Base-by-base conservation (phyloP, 1,140 invertebrate genomes). In the Apis dorsata region DNA sequence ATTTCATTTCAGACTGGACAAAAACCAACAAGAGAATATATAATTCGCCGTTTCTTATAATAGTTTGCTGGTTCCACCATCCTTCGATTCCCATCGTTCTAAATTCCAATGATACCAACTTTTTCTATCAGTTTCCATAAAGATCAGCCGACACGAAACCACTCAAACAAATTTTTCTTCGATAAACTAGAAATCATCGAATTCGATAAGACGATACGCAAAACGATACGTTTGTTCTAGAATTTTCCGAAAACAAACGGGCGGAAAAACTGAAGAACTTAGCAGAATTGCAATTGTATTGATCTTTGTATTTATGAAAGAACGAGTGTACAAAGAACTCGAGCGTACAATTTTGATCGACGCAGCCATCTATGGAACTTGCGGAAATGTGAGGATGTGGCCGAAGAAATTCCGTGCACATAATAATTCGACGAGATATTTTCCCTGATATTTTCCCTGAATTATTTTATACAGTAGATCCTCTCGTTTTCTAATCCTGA, bases 381-480 rank as follows among this genome's bases (percentile, higher is more conserved):
- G 11, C 19, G n/a, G 24, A 11, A 28, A 28, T 24, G 17, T 1
- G 44, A 13, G n/a, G 15, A 73, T 7, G 17, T 13, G 44, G 12
- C n/a, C 34, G 34, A 15, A 51, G 12, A 28, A 34, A 78, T 78
- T 78, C 65, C 49, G 19, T 24, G 63, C 73, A 86, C 85, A 79
- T 82, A 85, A 60, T 49, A 28, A 86, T 85, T 85, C 62, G 15
- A 8, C 12, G 57, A 34, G 34, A 55, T 59, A 59, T 85, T 86
- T 85, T 85, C 34, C 57, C 63, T 51, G 68, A 69, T 78, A 85
- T 82, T 24, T 24, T 24, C 24, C 24, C 0, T 73, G 76, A 81
- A 72, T 82, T 68, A 83, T 62, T 21, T 72, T 86, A 81, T 81
- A 76, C 76, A 81, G 21, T 73, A 24, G 57, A 81, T 86, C 78